These are phyloP conservation scores for Montipora efflorescens DNA, from an alignment of 64 coral and sea anemone species.

Conservation along the genomic window DNA sequence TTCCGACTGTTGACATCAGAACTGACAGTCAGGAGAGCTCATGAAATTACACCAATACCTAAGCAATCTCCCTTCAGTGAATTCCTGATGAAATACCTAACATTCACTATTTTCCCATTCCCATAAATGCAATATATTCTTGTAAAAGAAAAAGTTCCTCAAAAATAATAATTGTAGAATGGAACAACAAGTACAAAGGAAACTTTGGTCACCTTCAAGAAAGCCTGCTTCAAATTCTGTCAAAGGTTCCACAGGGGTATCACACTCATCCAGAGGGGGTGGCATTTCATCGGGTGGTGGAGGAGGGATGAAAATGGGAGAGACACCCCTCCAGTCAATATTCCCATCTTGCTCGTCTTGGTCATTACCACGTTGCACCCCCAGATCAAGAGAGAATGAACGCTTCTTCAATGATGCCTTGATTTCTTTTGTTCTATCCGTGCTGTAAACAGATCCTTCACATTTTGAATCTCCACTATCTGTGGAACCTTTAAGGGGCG, in stretches of 20 bases:
- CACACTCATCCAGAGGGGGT: constrained; percentile 70
- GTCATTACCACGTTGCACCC: not conserved
- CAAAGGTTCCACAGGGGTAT: constrained; percentile 56
- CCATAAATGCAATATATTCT: too few species aligned
- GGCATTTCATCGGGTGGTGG: constrained; percentile 67
- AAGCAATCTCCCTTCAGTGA: too few species aligned
- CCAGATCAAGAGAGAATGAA: not conserved
- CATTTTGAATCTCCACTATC: not conserved
- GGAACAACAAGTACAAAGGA: not conserved
- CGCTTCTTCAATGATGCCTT: not conserved
- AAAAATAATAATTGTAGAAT: too few species aligned
- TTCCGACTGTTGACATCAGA: too few species aligned
- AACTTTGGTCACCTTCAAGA: constrained; percentile 5
- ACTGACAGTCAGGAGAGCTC: too few species aligned
- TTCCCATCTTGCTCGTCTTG: not conserved
- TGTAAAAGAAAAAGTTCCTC: too few species aligned
- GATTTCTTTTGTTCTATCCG: not conserved
- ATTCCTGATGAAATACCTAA: too few species aligned
- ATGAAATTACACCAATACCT: too few species aligned
- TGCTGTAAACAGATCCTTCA: not conserved
- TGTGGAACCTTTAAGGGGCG: not conserved
- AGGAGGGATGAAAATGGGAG: constrained; percentile 35
- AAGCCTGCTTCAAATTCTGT: constrained; percentile 36
- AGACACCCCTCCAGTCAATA: not conserved
- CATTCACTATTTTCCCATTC: too few species aligned